phyloP scores from a whole-genome alignment of 2,888 invertebrate species.

The Atethmia centrago region DNA sequence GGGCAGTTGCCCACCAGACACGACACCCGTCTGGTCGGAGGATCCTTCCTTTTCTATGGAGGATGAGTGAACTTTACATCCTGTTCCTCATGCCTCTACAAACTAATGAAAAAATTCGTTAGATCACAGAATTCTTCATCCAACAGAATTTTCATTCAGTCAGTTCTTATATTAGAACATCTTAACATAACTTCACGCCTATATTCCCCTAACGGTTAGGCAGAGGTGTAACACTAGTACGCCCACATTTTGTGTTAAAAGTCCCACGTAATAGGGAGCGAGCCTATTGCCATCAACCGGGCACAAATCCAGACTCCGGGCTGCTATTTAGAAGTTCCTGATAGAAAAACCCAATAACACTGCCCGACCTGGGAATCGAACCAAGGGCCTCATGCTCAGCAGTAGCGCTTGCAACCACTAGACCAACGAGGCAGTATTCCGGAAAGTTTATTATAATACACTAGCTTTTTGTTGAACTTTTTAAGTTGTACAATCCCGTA shows the following conservation, averaged over 20 bases:
- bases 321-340: background rate
- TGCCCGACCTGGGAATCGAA: too few relatives aligned
- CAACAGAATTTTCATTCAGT: background rate
- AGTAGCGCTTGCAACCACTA: background rate
- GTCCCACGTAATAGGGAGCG: background rate
- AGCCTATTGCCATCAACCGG: background rate
- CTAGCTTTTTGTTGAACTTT: too few relatives aligned
- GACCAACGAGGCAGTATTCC: background rate
- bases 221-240: background rate
- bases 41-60: too few relatives aligned
- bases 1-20: too few relatives aligned
- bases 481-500: too few relatives aligned
- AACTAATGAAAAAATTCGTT: too few relatives aligned
- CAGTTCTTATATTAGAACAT: background rate
- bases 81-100: too few relatives aligned
- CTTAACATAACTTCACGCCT: background rate
- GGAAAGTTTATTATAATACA: too few relatives aligned
- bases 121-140: background rate
- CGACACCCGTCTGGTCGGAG: too few relatives aligned
- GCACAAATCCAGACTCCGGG: background rate
- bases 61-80: too few relatives aligned
- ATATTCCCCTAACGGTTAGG: background rate
- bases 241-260: background rate
- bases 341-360: too few relatives aligned
- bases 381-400: background rate